A percentile compares a stretch with the other conserved stretches of the same genome.
Conservation (phyloP, 2,113 vertebrate genomes). For the Thermophis baileyi region DNA sequence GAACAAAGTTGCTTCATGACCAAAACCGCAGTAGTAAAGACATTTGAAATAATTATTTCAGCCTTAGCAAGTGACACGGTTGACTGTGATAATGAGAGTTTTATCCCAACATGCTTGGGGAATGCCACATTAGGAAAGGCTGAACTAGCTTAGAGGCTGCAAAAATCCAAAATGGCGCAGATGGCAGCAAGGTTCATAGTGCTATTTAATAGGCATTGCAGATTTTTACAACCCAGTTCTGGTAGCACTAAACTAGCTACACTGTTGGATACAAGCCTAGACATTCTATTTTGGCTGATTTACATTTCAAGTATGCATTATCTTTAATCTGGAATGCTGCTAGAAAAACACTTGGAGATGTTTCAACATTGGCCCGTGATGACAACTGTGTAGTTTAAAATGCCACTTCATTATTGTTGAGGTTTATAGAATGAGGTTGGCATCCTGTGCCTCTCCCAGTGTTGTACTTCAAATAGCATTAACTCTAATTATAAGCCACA, state of each 20-base stretch:
- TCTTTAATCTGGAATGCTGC: neutral
- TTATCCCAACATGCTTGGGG: neutral
- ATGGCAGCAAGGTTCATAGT: neutral
- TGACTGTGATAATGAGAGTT: neutral
- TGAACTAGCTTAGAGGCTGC: neutral
- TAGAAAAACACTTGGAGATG: neutral
- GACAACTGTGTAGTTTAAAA: neutral
- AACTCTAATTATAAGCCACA: neutral
- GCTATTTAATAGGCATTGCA: neutral
- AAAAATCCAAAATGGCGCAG: neutral
- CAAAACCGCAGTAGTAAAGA: neutral
- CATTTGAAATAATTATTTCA: neutral
- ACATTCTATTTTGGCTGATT: neutral
- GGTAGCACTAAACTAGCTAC: neutral
- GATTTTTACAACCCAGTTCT: neutral
- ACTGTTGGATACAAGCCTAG: neutral
- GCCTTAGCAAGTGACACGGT: neutral
- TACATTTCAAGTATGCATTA: neutral
- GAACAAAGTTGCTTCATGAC: neutral
- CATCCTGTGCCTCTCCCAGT: neutral
- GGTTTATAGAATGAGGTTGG: neutral
- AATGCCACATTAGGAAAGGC: neutral
- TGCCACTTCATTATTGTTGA: neutral
- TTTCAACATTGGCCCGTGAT: neutral
- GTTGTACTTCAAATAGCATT: neutral